Base-by-base conservation (phyloP, 2,888 invertebrate species). In the Athrips mouffetella region DNA sequence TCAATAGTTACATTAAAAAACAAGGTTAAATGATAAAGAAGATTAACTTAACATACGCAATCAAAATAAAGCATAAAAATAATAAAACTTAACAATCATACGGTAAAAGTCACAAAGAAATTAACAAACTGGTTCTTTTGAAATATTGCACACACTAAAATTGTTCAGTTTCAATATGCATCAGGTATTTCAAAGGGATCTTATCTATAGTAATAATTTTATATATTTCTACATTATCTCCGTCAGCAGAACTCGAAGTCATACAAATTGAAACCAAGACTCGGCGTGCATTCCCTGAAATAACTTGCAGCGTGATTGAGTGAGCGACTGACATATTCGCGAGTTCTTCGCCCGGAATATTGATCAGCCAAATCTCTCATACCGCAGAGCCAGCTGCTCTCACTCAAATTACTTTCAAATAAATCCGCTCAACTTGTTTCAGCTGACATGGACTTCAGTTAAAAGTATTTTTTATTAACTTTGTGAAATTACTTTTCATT, bases 321-420 rank as follows among this genome's bases (percentile, higher is more conserved):
- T 78, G 73, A 80, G 77, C 76, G 77, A 80, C 79, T 82, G 83
- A 77, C 82, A 85, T 80, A 83, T 84, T 82, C 44, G 80, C 74
- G 75, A 80, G 78, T 80, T 85, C 80, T 80, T 13, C 44, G 16
- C 7, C 41, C 13, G 44, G n/a, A 44, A 44, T 44, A 44, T 44
- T 44, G 44, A 87, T 85, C 83, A 86, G 79, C 65, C 62, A 74
- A 83, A 84, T 83, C 74, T 78, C 80, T 83, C 81, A 83, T 76
- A 76, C 80, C 85, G 79, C 78, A 79, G 62, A 67, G 79, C 84
- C 87, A 88, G 87, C 78, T 88, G 87, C 84, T 82, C 80, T 61
- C 80, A 68, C 77, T 35, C 73, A 84, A 85, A 86, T 87, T 86
- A 84, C 85, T 87, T 84, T 82, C 77, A 74, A 80, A 86, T 85